Conservation (phyloP, 2,797 vertebrate species). For the Sebastes hubbsi region DNA sequence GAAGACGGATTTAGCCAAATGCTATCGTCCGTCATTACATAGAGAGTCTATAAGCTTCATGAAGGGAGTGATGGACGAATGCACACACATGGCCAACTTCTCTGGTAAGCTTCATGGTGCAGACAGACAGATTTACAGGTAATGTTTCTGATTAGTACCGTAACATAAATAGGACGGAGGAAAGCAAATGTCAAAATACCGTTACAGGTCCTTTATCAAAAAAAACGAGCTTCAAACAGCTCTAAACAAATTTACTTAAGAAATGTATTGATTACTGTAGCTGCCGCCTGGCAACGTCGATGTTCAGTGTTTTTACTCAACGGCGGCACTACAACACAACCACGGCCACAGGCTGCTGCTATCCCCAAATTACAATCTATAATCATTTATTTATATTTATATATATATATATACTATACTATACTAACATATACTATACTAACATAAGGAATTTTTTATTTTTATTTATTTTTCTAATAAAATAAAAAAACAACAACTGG, state of each 20-base stretch:
- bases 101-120: constrained; percentile 81
- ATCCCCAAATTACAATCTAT: no score
- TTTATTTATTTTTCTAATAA: no score
- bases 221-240: neutral
- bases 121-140: neutral
- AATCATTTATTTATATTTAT: no score
- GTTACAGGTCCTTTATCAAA: neutral
- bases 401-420: no score
- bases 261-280: neutral
- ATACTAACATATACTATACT: no score
- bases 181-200: neutral
- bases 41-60: constrained; percentile 93
- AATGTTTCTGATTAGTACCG: neutral
- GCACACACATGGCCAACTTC: constrained; percentile 98
- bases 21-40: constrained; percentile 83
- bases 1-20: constrained; percentile 11
- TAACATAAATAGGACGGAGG: neutral
- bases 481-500: no score
- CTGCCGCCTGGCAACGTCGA: no score
- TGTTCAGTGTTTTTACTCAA: neutral
- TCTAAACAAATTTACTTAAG: neutral
- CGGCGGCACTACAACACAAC: no score
- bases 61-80: constrained; percentile 99
- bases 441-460: no score
- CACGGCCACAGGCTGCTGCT: no score